Evolutionary conservation across 2,888 invertebrate species (phyloP), one percentile per base, ranked within the genome.

Genomic region (Aphelenchoides bicaudatus): DNA sequence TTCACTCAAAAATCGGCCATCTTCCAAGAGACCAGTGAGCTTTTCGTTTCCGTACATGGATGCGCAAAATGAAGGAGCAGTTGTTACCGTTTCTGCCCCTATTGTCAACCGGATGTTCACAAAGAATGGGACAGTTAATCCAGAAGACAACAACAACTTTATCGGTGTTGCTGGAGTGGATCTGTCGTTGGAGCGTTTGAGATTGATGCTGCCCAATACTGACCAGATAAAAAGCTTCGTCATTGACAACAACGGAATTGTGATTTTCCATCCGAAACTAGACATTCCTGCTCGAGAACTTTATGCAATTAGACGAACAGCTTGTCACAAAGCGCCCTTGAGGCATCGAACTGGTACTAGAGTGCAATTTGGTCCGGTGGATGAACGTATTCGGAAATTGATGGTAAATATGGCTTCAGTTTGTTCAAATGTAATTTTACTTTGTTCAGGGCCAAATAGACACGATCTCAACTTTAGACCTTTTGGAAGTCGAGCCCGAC

Each of bases 161-260:
- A 16, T 51, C 21, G 75, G 70, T 39, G 62, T 74, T 0, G 72
- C 72, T 3, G 71, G 64, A 34, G 52, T 68, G 21, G 68, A 68
- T 43, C 30, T 68, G 8, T 29, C 38, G 10, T 55, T 63, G 23
- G 46, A 34, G 10, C 34, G 46, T 25, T 31, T 63, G 28, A 27
- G 52, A 27, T 16, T 16, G 8, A 6, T 48, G n/a, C 23, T 59
- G 25, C 66, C 66, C 16, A 48, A 46, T 37, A 61, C 62, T 21
- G 71, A 74, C 27, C 67, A 70, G 50, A 51, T 73, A 38, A 68
- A 74, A 50, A 64, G 61, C 0, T 75, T 74, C 55, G 51, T 74
- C 19, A 66, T 76, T 6, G 78, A 78, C 58, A 72, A 74, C 63
- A 79, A 78, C 52, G 78, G 76, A 21, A 65, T 75, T 29, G 63